These are phyloP conservation scores for Macheiramphus alcinus DNA, from an alignment of 2,113 vertebrate species.

Conservation along the genomic window DNA sequence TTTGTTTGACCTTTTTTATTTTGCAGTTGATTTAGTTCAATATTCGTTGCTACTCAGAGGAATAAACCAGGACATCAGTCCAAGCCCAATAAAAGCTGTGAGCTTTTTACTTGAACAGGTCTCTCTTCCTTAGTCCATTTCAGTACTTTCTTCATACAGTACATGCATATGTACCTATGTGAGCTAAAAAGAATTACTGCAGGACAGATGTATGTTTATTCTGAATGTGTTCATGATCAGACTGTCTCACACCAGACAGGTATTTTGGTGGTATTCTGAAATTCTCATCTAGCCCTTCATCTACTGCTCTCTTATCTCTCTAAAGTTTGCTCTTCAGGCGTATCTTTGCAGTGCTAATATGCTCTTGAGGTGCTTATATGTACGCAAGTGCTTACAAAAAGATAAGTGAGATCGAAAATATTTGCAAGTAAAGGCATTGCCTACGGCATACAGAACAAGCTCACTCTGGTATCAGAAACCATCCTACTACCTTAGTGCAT, in stretches of 20 bases:
- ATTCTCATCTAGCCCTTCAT: background rate
- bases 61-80: background rate
- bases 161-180: background rate
- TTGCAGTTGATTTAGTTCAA: background rate
- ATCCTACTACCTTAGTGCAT: background rate
- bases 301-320: background rate
- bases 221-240: background rate
- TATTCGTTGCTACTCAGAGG: background rate
- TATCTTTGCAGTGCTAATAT: background rate
- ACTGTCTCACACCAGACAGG: background rate
- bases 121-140: background rate
- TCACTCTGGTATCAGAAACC: background rate
- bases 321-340: accelerated
- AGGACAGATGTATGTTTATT: background rate
- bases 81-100: background rate
- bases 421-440: background rate
- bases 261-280: background rate
- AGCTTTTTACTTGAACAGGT: background rate
- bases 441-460: background rate
- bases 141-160: background rate
- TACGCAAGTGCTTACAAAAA: background rate
- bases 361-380: background rate
- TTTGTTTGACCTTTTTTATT: background rate
- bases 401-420: background rate
- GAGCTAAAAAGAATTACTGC: background rate